A percentile compares a stretch with the other conserved stretches of the same genome.
Evolutionary conservation across 2,113 vertebrate genomes (phyloP).

Genomic region (Shinisaurus crocodilurus): DNA sequence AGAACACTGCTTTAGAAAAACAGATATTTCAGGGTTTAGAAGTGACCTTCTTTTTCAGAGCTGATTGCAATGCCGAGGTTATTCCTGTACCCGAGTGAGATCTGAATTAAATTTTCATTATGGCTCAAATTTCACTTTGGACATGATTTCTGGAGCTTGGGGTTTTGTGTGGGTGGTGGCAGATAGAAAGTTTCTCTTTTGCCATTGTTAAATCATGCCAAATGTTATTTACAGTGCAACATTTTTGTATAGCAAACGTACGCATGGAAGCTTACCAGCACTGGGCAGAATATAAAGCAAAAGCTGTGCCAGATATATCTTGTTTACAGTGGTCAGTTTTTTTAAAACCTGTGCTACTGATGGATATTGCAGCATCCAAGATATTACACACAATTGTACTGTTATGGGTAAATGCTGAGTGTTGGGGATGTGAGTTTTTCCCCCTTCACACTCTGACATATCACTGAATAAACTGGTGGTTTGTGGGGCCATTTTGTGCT

Average conservation of each 20-base stretch:
- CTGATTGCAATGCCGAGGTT: neutral
- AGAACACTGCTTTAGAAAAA: neutral
- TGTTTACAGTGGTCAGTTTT: conserved; percentile 52
- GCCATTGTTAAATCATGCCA: conserved; percentile 31
- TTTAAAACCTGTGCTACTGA: conserved; percentile 71
- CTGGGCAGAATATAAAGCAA: conserved; percentile 43
- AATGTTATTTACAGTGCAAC: conserved; percentile 6
- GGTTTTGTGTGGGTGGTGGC: neutral
- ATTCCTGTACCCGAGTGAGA: neutral
- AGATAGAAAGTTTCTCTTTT: neutral
- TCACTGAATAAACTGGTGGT: conserved; percentile 51
- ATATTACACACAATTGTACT: conserved; percentile 62
- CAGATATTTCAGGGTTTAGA: neutral
- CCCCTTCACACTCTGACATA: conserved; percentile 49
- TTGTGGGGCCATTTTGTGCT: conserved; percentile 32
- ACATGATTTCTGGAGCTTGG: neutral
- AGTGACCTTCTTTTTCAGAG: neutral
- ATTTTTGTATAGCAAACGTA: neutral
- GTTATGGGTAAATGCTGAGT: conserved; percentile 51
- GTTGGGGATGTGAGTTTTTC: conserved; percentile 45
- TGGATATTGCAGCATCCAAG: conserved; percentile 65
- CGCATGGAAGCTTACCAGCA: neutral
- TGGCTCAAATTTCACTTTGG: conserved; percentile 18
- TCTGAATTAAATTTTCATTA: neutral
- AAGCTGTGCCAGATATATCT: neutral